Percentiles rank a stretch among this genome's conserved stretches.
These are phyloP conservation scores for Meles meles DNA, from an alignment of 2,113 vertebrate species.

Conservation along the genomic window DNA sequence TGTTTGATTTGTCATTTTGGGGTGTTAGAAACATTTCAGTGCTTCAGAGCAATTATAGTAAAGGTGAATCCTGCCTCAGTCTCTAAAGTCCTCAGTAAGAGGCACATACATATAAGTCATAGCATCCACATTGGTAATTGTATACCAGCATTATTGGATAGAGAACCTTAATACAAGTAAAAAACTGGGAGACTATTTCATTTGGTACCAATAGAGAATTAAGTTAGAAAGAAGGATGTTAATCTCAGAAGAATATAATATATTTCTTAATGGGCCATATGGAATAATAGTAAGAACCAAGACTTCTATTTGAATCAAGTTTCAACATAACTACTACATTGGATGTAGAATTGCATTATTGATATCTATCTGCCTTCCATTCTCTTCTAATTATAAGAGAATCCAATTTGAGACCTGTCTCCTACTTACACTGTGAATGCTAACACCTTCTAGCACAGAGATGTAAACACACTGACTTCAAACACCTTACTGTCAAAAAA, in stretches of 20 bases:
- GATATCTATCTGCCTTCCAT: background rate
- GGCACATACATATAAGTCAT: background rate
- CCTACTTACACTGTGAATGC: background rate
- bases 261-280: background rate
- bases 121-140: background rate
- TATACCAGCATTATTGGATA: background rate
- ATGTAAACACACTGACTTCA: background rate
- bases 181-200: background rate
- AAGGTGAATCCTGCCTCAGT: background rate
- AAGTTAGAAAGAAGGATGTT: background rate
- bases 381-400: background rate
- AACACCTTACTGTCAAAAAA: background rate
- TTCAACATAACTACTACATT: background rate
- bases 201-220: background rate
- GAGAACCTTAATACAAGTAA: background rate
- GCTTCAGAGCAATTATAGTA: background rate
- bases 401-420: background rate
- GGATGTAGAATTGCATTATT: background rate
- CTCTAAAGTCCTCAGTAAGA: background rate
- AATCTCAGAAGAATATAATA: background rate
- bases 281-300: background rate
- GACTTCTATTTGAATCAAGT: background rate
- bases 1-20: background rate
- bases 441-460: background rate
- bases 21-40: background rate